Percentiles rank a stretch among this genome's conserved stretches.
Conservation (phyloP, 2,797 vertebrate genomes). For the Eospalax fontanierii region DNA sequence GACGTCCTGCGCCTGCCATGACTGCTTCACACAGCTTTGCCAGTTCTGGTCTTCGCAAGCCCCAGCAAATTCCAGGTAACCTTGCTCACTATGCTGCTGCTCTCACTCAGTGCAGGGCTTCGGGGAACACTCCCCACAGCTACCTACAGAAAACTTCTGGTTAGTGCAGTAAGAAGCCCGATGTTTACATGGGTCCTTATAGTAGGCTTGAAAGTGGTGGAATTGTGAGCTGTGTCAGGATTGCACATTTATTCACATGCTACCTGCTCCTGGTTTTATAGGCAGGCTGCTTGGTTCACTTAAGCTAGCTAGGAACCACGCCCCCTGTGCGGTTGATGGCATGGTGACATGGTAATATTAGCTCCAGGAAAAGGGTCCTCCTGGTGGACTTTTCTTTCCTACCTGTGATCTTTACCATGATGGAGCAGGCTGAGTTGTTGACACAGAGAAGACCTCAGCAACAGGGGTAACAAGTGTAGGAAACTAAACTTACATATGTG, state of each 20-base stretch:
- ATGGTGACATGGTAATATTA: no score
- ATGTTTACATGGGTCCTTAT: neutral
- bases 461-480: neutral
- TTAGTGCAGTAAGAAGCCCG: neutral
- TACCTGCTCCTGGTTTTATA: neutral
- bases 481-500: no score
- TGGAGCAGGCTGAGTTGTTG: neutral
- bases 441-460: neutral
- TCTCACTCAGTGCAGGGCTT: no score
- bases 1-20: neutral
- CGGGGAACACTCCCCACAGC: no score
- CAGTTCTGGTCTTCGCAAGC: neutral
- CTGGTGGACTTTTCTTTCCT: neutral
- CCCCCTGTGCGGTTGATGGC: no score
- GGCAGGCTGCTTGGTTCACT: neutral
- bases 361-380: neutral
- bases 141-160: neutral
- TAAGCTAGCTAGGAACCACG: neutral
- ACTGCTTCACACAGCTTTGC: neutral
- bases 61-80: neutral
- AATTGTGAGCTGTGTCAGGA: neutral
- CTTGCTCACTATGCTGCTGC: no score
- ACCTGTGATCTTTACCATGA: neutral
- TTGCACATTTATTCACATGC: no score
- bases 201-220: neutral